Evolutionary conservation across 2,113 vertebrate genomes (phyloP).

Genomic region (Falcunculus frontatus): DNA sequence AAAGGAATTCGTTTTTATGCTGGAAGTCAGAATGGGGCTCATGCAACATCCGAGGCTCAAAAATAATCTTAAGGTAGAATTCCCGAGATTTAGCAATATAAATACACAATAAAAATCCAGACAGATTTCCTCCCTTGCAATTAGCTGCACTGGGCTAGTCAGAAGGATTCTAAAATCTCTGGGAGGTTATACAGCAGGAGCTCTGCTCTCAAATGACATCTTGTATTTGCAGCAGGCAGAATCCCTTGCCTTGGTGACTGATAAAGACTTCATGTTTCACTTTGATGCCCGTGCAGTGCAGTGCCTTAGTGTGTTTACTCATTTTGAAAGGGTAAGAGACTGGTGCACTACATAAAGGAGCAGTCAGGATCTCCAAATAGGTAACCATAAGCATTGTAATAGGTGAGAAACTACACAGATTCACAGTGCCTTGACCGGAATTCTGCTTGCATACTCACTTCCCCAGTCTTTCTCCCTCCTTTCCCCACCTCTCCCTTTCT

Average conservation of each 20-base stretch:
- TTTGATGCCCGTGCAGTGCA: not conserved
- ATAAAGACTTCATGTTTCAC: not conserved
- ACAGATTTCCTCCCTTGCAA: not conserved
- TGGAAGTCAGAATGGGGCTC: not conserved
- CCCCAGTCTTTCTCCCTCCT: not conserved
- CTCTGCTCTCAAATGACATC: not conserved
- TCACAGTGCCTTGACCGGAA: not conserved
- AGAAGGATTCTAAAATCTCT: not conserved
- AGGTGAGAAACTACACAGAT: not conserved
- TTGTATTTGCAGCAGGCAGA: not conserved
- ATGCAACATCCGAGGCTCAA: not conserved
- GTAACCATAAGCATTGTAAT: not conserved
- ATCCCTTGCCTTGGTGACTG: not conserved
- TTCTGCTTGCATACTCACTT: not conserved
- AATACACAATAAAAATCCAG: not conserved
- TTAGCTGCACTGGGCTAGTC: not conserved
- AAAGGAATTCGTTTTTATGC: not conserved
- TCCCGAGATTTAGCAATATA: not conserved
- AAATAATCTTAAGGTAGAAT: not conserved
- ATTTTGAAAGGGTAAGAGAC: not conserved
- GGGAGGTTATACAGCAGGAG: not conserved
- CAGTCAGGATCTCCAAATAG: not conserved
- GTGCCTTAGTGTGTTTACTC: not conserved
- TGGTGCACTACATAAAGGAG: not conserved
- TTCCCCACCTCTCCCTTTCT: not conserved